phyloP scores from a whole-genome alignment of 2,113 vertebrate genomes.

The Pomatostomus ruficeps region DNA sequence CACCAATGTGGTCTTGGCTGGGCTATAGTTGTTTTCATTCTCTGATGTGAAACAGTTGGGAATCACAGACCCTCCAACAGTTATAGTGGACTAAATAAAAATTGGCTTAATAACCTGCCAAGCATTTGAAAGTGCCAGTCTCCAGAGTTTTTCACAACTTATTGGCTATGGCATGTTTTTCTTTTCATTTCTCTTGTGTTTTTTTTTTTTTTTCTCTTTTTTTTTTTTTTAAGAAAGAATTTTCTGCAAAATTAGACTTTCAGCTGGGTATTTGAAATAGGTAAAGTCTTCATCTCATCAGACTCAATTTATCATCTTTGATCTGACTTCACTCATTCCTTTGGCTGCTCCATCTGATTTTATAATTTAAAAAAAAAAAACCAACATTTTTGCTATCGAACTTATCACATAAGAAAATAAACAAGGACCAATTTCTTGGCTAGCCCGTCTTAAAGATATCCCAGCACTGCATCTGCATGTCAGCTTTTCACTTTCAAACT shows the following conservation, averaged over 20 bases:
- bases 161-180: slow-evolving; percentile 73
- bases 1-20: slow-evolving; percentile 83
- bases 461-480: slow-evolving; percentile 21
- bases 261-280: slow-evolving; percentile 55
- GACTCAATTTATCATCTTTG: slow-evolving; percentile 58
- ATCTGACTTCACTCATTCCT: slow-evolving; percentile 56
- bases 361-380: neutral
- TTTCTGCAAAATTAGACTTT: slow-evolving; percentile 56
- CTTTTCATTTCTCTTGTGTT: slow-evolving; percentile 40
- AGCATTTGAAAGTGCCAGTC: slow-evolving; percentile 78
- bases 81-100: slow-evolving; percentile 84
- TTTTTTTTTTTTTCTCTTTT: neutral
- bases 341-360: slow-evolving; percentile 25
- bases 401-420: slow-evolving; percentile 57
- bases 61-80: slow-evolving; percentile 78
- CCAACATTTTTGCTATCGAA: slow-evolving; percentile 15
- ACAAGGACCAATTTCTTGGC: slow-evolving; percentile 30
- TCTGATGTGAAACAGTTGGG: slow-evolving; percentile 87
- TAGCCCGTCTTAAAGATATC: neutral
- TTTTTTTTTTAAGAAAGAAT: slow-evolving; percentile 25
- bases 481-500: slow-evolving; percentile 55
- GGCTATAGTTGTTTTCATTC: slow-evolving; percentile 79
- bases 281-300: slow-evolving; percentile 61
- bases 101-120: slow-evolving; percentile 81
- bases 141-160: slow-evolving; percentile 76